Evolutionary conservation across 2,888 invertebrate genomes (phyloP).

Genomic region (Acronicta alni): DNA sequence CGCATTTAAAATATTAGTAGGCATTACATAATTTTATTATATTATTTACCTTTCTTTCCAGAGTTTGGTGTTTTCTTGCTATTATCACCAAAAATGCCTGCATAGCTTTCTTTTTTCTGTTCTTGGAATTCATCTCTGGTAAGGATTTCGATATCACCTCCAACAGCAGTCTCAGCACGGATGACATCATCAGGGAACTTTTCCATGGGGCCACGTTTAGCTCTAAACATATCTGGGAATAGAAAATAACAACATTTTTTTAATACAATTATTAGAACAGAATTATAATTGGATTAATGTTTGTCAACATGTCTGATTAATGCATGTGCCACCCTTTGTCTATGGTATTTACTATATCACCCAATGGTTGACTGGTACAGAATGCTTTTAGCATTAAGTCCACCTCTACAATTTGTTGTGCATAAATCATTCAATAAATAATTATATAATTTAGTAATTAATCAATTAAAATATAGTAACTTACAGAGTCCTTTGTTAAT

Average conservation of each 20-base stretch:
- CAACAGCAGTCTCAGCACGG: constrained; percentile 92
- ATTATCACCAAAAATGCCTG: constrained; percentile 82
- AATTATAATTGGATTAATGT: too few species aligned
- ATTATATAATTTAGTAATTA: neutral
- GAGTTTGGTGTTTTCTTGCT: constrained; percentile 71
- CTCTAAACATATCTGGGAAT: constrained; percentile 89
- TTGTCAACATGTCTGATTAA: too few species aligned
- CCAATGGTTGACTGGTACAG: too few species aligned
- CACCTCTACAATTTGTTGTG: too few species aligned
- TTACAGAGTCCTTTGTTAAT: constrained; percentile 95
- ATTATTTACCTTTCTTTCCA: constrained; percentile 78
- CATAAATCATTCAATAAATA: too few species aligned
- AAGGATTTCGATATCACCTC: constrained; percentile 92
- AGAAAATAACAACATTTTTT: constrained; percentile 8
- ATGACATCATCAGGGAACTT: constrained; percentile 94
- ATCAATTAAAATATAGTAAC: constrained; percentile 64
- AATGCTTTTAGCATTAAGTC: too few species aligned
- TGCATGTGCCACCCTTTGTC: too few species aligned
- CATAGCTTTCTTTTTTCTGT: constrained; percentile 82
- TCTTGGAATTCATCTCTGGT: constrained; percentile 88
- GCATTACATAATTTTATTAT: too few species aligned
- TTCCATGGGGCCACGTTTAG: constrained; percentile 92
- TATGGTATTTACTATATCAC: too few species aligned
- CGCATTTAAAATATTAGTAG: too few species aligned
- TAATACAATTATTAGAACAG: too few species aligned